Base-by-base conservation (phyloP, 2,888 invertebrate species). In the Latrodectus elegans region DNA sequence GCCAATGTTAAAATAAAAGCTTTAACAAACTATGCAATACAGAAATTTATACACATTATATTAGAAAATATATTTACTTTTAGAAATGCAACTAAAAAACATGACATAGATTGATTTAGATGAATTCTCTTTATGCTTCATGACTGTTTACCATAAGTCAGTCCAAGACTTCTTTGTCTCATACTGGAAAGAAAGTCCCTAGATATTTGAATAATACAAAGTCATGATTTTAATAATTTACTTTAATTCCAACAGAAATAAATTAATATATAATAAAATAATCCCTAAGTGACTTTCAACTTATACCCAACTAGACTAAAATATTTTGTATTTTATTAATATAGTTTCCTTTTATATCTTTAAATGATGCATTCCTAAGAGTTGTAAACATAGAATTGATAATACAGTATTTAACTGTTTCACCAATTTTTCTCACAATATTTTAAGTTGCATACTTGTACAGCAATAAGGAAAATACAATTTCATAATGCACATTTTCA, bases 141-240 rank as follows among this genome's bases (percentile, higher is more conserved):
- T 8, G 79, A 80, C 75, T 85, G 85, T 17, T 85, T 85, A 52
- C 85, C 85, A 79, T 85, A 85, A n/a, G 68, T 80, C 10, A 75
- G 52, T 64, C 85, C 85, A 68, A 85, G 79, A 75, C 85, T 85
- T 12, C 73, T 85, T 64, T 80, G 85, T 52, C 79, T 67, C 38
- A 85, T 17, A 52, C 79, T 85, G 49, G 85, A 64, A 10, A 85
- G 67, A 75, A 85, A 85, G 75, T 80, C 79, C 49, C 85, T 85
- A 70, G 60, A 84, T 70, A 68, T 11, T 75, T 8, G 22, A 49
- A 53, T 22, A 22, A 22, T 22, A 67, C 65, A 49, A 51, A 52
- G 22, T 8, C n/a, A 68, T n/a, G 26, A 14, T 9, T 70, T 17
- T 22, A 15, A 22, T 70, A 22, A 9, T 70, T 70, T 70, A 12